Base-by-base conservation (phyloP, 1,140 invertebrate species). In the Bombus soroeensis region DNA sequence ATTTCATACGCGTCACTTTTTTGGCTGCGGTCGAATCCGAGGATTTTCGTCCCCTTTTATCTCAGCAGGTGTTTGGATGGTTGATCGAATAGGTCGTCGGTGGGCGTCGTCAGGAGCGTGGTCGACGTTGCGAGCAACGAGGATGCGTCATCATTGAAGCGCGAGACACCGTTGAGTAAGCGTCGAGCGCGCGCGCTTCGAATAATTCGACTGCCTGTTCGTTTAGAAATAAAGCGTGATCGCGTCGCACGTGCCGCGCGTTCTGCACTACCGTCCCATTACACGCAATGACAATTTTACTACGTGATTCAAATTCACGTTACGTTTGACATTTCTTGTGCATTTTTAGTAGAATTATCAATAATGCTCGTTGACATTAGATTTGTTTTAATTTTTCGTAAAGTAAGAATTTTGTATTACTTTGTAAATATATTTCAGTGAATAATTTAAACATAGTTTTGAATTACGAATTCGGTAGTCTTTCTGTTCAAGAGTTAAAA, bases 151-250 rank as follows among this genome's bases (percentile, higher is more conserved):
- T 90, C 93, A 94, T 92, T 94, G 91, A 90, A 94, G 92, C 93
- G 92, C 92, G 93, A 91, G 93, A 91, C 93, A 77, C 85, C 93
- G 93, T 88, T 79, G 91, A 86, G 93, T 91, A 83, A 90, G 87
- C 91, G 88, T 94, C 94, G 94, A 34, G 59, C 59, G 72, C 86
- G 72, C 86, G 86, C 37, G 37, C 64, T 76, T 79, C 78, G 74
- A 71, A 73, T 28, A 39, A 41, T 62, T 37, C 41, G 37, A 39
- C 18, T n/a, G 53, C 6, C 37, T 4, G 57, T 76, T 53, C 64
- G 15, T 57, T 53, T 28, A 34, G 43, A 25, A 28, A 57, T 22
- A 15, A 12, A 78, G 68, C 25, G 64, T 47, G 79, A 76, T 34
- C 39, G 34, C 39, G 22, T 53, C 41, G 73, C 84, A 72, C 84